Conservation (phyloP, 2,113 vertebrate species). For the Verasper variegatus region DNA sequence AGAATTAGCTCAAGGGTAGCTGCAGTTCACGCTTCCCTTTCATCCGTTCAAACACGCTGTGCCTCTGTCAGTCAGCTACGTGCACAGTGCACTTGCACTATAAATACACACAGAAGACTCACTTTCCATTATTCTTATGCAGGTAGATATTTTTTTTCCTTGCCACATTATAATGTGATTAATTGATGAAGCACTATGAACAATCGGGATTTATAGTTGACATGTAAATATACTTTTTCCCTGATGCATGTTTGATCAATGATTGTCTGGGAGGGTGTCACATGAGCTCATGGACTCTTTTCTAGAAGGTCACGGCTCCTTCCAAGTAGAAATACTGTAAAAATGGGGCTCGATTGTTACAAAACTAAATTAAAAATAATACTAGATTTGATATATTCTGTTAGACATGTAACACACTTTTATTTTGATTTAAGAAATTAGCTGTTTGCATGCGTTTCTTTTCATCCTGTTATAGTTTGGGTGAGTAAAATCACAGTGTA, state of each 20-base stretch:
- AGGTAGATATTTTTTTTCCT: conserved; percentile 1
- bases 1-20: conserved; percentile 71
- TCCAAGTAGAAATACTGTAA: too few relatives aligned
- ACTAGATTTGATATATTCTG: not conserved
- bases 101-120: conserved; percentile 37
- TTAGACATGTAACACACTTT: not conserved
- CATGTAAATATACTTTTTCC: conserved; percentile 1
- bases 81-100: conserved; percentile 16
- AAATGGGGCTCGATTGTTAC: too few relatives aligned
- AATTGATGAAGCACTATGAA: not conserved
- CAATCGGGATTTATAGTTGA: not conserved
- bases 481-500: not conserved
- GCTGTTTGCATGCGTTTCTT: too few relatives aligned
- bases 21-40: conserved; percentile 63
- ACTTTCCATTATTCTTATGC: conserved; percentile 3
- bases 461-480: too few relatives aligned
- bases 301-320: too few relatives aligned
- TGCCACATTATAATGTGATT: conserved; percentile 6
- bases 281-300: not conserved
- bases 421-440: too few relatives aligned
- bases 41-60: conserved; percentile 55
- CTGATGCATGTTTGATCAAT: not conserved
- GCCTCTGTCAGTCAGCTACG: conserved; percentile 48
- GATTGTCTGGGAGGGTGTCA: not conserved
- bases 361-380: too few relatives aligned